These are phyloP conservation scores for Drosophila yooni DNA, from an alignment of 2,888 invertebrate species.

Conservation along the genomic window DNA sequence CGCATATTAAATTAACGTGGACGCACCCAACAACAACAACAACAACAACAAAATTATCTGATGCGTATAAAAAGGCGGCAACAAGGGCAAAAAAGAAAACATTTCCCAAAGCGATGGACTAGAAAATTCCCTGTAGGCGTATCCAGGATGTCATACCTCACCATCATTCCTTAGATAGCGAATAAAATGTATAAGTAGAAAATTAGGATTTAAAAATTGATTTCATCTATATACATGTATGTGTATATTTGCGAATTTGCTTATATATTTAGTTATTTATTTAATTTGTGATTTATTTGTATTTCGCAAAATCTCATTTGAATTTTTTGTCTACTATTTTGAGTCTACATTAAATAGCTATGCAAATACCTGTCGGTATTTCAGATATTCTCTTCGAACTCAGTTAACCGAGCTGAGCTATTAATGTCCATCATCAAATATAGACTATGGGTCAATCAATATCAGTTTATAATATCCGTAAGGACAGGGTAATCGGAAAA, in stretches of 20 bases:
- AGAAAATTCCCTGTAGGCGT: slow-evolving; percentile 8
- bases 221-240: not conserved
- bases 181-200: not conserved
- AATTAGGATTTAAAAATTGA: not conserved
- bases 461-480: not conserved
- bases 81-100: slow-evolving; percentile 14
- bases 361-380: too few species aligned
- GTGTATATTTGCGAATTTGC: not conserved
- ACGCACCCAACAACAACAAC: slow-evolving; percentile 25
- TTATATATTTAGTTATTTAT: too few species aligned
- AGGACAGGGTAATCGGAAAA: slow-evolving; percentile 20
- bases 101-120: not conserved
- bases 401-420: not conserved
- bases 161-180: not conserved
- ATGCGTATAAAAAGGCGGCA: slow-evolving; percentile 49
- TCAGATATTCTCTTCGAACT: not conserved
- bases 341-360: not conserved
- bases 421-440: not conserved
- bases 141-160: not conserved
- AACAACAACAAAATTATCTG: slow-evolving; percentile 48
- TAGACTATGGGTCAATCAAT: too few species aligned
- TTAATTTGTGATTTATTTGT: too few species aligned
- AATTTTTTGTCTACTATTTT: not conserved
- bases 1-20: slow-evolving; percentile 77
- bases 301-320: not conserved